Evolutionary conservation across 2,113 vertebrate species (phyloP), one percentile per base, ranked within the genome.

Genomic region (Ranitomeya imitator): DNA sequence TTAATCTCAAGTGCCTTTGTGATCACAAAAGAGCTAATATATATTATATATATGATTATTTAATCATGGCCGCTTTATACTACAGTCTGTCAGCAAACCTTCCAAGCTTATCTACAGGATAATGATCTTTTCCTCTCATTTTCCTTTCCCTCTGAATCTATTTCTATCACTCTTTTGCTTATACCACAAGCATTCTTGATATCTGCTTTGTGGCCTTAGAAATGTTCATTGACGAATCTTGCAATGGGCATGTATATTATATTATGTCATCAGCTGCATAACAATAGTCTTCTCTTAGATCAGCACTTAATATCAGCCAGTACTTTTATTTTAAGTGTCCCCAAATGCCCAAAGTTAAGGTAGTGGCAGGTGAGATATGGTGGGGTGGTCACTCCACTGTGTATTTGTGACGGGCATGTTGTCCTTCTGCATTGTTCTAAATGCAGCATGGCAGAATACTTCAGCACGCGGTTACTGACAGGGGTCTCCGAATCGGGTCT

Each of bases 371-470:
- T 54, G 19, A 3, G 51, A 54, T 74, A 37, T 73, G 67, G 67
- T 57, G 54, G 52, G 4, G 31, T 23, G 60, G 45, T 81, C 79
- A 19, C 79, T 19, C 55, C 54, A 61, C 26, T 81, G 61, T 83
- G 23, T 69, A 51, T 83, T 83, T n/a, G 21, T 67, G 63, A 67
- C 18, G 63, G 13, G 63, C 61, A 69, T n/a, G 52, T 54, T n/a
- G 81, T 69, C 81, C 67, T 9, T 52, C 81, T 83, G 81, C 81
- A 83, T 83, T 83, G 81, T 83, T 83, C 65, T 83, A 83, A 83
- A 83, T 83, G 81, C 81, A 69, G 63, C 21, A 51, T 80, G 77
- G 52, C 52, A 57, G 21, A 79, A 23, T 23, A 23, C 21, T 79
- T 55, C 10, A n/a, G 15, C 77, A 79, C 2, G 77, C 77, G 52